Conservation (phyloP, 64 coral and sea anemone species). For the Porites lutea region DNA sequence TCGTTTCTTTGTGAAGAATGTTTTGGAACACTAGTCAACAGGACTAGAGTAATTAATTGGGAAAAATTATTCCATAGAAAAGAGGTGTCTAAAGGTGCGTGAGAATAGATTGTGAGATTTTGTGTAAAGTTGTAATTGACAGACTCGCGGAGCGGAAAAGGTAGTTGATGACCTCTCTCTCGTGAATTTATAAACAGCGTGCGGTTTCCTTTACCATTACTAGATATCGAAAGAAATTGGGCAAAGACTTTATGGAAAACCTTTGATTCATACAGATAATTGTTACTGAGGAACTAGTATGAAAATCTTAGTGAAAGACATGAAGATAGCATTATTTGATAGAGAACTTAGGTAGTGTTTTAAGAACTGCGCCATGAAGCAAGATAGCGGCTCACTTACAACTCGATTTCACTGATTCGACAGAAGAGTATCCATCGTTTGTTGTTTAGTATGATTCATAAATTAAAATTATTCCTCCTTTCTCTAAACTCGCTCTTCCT, state of each 20-base stretch:
- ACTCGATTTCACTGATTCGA: not conserved
- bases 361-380: no score
- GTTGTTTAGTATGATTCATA: not conserved
- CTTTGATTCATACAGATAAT: no score
- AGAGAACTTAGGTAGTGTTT: no score
- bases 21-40: conserved; percentile 12
- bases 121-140: conserved; percentile 13
- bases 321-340: not conserved
- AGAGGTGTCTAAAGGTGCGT: not conserved
- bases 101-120: not conserved
- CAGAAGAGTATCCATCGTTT: not conserved
- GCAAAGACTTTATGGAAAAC: not conserved
- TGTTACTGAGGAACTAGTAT: not conserved
- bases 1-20: not conserved
- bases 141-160: not conserved
- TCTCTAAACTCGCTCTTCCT: not conserved
- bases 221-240: not conserved
- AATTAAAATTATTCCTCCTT: not conserved
- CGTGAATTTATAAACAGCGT: not conserved
- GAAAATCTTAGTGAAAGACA: not conserved
- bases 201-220: not conserved
- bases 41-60: conserved; percentile 35
- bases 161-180: not conserved
- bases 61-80: not conserved
- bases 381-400: not conserved